Base-by-base conservation (phyloP, 2,888 invertebrate genomes). In the Congeria kusceri region DNA sequence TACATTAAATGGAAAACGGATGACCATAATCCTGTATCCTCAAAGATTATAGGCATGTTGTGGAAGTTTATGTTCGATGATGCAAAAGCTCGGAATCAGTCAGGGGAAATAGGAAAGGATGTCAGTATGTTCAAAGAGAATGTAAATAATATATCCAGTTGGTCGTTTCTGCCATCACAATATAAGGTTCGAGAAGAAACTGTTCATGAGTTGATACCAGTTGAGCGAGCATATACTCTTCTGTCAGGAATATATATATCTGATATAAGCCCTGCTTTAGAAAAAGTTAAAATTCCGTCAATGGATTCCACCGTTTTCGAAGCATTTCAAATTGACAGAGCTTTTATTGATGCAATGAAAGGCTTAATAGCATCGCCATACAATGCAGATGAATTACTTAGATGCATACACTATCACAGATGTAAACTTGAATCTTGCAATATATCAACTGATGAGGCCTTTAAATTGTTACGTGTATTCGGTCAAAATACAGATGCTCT, bases 101-200 rank as follows among this genome's bases (percentile, higher is more conserved):
- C 39, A 15, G 9, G 13, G 15, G 39, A 39, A 15, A 39, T 11
- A 11, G 15, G 13, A 9, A n/a, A 9, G 18, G n/a, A 15, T 11
- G 18, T 18, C 13, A 56, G 23, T 56, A n/a, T 5, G 9, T 56
- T 56, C 56, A 56, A 56, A 25, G 25, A 56, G 20, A 56, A 56
- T 18, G 56, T 56, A 15, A 2, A 25, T 20, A 56, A 56, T 18
- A 9, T 56, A 25, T 25, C 20, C 11, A 56, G 9, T 15, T 56
- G 56, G 56, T 56, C 56, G 9, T 56, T 56, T 56, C n/a, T 56
- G n/a, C 56, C 56, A 18, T 56, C 56, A n/a, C 13, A 56, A 25
- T 18, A 20, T 9, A 25, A 25, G 25, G 11, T 25, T 15, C 11
- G 13, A 25, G 23, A 18, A 56, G 56, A 11, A 7, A 9, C 18